Conservation (phyloP, 2,888 invertebrate species). For the Ennomos fuscantarius region DNA sequence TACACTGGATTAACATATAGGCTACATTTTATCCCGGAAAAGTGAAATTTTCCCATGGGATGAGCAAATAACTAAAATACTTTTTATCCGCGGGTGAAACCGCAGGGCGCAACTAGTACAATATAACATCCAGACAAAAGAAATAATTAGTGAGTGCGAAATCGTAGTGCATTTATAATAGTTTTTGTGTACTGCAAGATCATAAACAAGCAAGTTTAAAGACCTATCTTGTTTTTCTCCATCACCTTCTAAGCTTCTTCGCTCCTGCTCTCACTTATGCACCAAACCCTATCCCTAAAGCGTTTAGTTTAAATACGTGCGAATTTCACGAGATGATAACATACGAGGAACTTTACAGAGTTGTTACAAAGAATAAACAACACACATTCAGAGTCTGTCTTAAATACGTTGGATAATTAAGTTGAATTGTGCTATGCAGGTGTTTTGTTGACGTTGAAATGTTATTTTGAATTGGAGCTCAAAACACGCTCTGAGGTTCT, state of each 20-base stretch:
- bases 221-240: no score
- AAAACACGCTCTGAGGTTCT: background rate
- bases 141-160: no score
- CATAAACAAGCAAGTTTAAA: no score
- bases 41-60: no score
- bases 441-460: slow-evolving; percentile 18
- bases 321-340: slow-evolving; percentile 22
- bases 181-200: no score
- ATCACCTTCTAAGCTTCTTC: background rate
- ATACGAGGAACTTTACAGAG: slow-evolving; percentile 6
- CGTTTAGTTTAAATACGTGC: slow-evolving; percentile 34
- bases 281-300: background rate
- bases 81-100: no score
- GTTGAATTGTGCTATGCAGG: slow-evolving; percentile 15
- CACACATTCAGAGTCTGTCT: slow-evolving; percentile 5
- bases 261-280: slow-evolving; percentile 3
- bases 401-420: slow-evolving; percentile 15
- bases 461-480: slow-evolving; percentile 16
- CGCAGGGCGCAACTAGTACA: no score
- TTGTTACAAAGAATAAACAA: slow-evolving; percentile 32
- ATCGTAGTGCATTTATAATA: no score
- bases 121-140: no score
- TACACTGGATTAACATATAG: no score
- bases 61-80: no score
- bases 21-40: no score